Conservation (phyloP, 2,113 vertebrate genomes). For the Tonatia bakeri region DNA sequence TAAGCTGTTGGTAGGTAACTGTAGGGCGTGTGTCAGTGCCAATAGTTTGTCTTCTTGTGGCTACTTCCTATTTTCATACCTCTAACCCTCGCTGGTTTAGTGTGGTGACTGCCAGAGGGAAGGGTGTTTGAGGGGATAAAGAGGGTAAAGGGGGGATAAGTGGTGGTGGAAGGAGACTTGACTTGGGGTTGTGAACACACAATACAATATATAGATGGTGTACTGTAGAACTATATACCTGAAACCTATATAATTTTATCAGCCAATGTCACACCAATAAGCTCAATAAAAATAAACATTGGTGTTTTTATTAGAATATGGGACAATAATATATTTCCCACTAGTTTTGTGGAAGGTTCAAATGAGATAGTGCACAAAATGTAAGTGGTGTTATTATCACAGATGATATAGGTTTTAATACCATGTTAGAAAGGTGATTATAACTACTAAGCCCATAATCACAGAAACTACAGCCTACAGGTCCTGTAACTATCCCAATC, state of each 20-base stretch:
- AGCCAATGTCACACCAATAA: too few species aligned
- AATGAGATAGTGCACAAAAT: background rate
- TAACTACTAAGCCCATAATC: conserved; percentile 36
- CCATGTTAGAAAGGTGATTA: conserved; percentile 47
- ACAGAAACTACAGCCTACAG: conserved; percentile 42
- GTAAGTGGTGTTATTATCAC: background rate
- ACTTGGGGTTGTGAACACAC: too few species aligned
- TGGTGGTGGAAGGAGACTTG: too few species aligned
- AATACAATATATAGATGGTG: too few species aligned
- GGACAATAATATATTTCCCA: background rate
- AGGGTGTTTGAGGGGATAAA: too few species aligned
- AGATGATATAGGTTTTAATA: conserved; percentile 43
- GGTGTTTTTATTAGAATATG: background rate
- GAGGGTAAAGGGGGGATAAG: too few species aligned
- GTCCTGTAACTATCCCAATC: conserved; percentile 19
- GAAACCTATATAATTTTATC: too few species aligned
- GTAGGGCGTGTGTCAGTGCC: background rate
- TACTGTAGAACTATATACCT: too few species aligned
- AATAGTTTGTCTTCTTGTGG: background rate
- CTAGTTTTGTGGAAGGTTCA: background rate
- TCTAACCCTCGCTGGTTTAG: background rate
- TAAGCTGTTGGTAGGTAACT: background rate
- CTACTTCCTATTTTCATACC: background rate
- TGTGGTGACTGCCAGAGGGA: too few species aligned
- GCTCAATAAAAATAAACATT: too few species aligned